Conservation (phyloP, 1,140 invertebrate species). For the Drosophila pallidifrons region DNA sequence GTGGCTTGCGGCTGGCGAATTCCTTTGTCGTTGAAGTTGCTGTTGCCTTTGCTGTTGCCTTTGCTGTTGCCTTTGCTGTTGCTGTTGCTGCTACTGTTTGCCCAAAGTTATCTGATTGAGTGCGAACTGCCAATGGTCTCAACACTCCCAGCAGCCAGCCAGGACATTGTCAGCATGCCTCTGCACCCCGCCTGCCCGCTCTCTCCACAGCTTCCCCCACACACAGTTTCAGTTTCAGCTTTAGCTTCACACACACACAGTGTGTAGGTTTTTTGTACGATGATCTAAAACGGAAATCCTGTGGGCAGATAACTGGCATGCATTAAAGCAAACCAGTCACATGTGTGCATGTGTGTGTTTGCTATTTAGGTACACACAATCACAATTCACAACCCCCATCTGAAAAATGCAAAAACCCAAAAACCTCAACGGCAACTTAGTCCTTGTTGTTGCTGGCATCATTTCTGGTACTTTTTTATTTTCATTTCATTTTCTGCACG, state of each 20-base stretch:
- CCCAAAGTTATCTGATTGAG: conserved; percentile 82
- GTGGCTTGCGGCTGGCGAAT: conserved; percentile 58
- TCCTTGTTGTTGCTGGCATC: conserved; percentile 32
- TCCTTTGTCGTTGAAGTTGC: conserved; percentile 54
- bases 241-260: not conserved
- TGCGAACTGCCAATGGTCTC: conserved; percentile 72
- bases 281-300: conserved; percentile 84
- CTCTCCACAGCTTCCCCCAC: not conserved
- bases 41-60: conserved; percentile 37
- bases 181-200: not conserved
- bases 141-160: conserved; percentile 38
- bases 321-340: conserved; percentile 39
- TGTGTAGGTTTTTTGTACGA: conserved; percentile 56
- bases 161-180: conserved; percentile 37
- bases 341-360: conserved; percentile 13
- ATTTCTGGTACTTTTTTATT: conserved; percentile 7
- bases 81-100: conserved; percentile 31
- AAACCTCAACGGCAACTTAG: conserved; percentile 40
- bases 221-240: not conserved
- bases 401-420: conserved; percentile 23
- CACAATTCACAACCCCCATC: conserved; percentile 6
- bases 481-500: conserved; percentile 44
- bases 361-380: conserved; percentile 46
- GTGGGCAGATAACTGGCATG: conserved; percentile 80
- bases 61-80: conserved; percentile 27